Evolutionary conservation across 2,888 invertebrate genomes (phyloP).

Genomic region (Heliothis peltigera): DNA sequence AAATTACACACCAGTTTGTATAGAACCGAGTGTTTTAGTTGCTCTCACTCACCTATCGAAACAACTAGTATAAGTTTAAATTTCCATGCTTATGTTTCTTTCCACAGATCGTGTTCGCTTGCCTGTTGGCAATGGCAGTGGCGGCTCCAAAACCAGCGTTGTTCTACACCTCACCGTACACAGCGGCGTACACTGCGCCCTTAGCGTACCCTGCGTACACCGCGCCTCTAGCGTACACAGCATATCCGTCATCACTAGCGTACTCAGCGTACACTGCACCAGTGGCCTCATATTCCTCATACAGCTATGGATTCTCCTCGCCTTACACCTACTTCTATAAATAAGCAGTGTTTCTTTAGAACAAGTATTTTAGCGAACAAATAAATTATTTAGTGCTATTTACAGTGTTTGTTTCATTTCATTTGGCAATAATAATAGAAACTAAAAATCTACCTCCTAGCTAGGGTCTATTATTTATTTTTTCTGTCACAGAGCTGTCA

Average conservation of each 20-base stretch:
- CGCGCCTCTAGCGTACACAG: constrained; percentile 52
- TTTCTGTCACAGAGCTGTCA: too few relatives aligned
- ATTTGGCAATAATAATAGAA: background rate
- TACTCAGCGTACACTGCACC: constrained; percentile 66
- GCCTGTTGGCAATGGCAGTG: constrained; percentile 30
- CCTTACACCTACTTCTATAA: constrained; percentile 58
- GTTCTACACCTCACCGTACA: constrained; percentile 12
- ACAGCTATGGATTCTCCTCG: constrained; percentile 64
- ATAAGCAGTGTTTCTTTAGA: constrained; percentile 14
- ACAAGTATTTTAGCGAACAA: background rate
- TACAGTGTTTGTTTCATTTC: background rate
- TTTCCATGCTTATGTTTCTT: background rate
- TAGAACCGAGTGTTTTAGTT: too few relatives aligned
- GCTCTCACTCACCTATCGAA: too few relatives aligned
- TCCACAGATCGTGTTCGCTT: constrained; percentile 41
- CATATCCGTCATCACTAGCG: constrained; percentile 68
- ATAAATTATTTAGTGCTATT: constrained; percentile 22
- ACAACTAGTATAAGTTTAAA: too few relatives aligned
- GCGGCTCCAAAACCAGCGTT: constrained; percentile 45
- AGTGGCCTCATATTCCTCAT: constrained; percentile 66
- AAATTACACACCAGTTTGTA: too few relatives aligned
- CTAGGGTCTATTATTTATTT: too few relatives aligned
- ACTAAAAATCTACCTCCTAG: too few relatives aligned
- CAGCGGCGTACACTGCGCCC: constrained; percentile 53
- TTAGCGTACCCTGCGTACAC: constrained; percentile 65